Base-by-base conservation (phyloP, 1,140 invertebrate species). In the Harlomillsia oculata region DNA sequence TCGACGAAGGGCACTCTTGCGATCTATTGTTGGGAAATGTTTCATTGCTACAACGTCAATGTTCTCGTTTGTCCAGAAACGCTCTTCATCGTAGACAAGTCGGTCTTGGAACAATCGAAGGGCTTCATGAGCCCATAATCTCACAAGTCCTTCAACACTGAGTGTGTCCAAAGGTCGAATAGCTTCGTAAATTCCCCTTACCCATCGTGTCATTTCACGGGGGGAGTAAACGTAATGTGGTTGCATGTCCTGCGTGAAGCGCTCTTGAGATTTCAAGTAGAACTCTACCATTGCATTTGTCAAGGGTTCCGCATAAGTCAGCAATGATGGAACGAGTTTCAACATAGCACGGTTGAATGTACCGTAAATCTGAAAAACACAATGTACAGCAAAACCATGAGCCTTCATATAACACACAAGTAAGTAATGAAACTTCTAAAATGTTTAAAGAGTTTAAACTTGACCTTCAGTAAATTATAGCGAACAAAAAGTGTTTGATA, bases 141-240 rank as follows among this genome's bases (percentile, higher is more conserved):
- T 78, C 1, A 99, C 94, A 43, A 99, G 74, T 30, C 92, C 95
- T 75, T 98, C 94, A 0, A 96, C 84, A 1, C 82, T 80, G 0
- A 99, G 72, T 52, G 80, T 84, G 68, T 99, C 96, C 21, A 99
- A 71, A 0, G 96, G 95, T 63, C 85, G 80, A 50, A 99, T 95
- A 3, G 96, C 96, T 75, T 99, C 97, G 72, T 93, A 97, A 58
- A 99, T 99, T 56, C 97, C 97, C 43, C 97, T 78, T 5, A 99
- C 95, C 97, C 97, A 99, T 59, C 97, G 75, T 0, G 97, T 99
- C 88, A 99, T 92, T 75, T 99, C 97, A 72, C 97, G 80, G n/a
- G 97, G 97, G 58, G 93, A 97, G 75, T 99, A 99, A 1, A 99
- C 92, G 71, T 99, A 99, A 73, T 99, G 97, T 1, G 97, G 97